phyloP scores from a whole-genome alignment of 1,140 invertebrate species.

The Archivesica marissinica region DNA sequence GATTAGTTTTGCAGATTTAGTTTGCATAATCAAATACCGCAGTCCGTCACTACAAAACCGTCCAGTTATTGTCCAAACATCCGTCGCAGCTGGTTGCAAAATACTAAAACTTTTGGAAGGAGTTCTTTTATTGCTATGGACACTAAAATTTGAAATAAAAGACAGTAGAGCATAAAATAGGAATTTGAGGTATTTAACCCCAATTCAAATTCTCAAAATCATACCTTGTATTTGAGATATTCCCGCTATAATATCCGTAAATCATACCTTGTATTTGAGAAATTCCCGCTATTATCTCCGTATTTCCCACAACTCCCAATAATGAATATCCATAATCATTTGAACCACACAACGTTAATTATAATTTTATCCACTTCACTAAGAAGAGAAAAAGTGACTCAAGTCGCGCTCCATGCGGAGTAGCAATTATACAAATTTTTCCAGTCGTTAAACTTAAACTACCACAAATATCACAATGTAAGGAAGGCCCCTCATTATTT shows the following conservation, averaged over 20 bases:
- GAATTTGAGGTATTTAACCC: background rate
- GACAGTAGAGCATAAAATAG: background rate
- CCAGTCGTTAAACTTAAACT: conserved; percentile 37
- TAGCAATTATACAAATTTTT: conserved; percentile 54
- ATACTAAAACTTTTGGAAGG: conserved; percentile 5
- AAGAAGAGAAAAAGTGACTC: background rate
- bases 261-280: too few species aligned
- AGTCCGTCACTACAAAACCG: too few species aligned
- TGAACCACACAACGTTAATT: background rate
- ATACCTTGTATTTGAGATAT: background rate
- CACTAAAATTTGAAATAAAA: background rate
- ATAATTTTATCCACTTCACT: background rate
- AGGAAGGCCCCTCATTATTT: background rate
- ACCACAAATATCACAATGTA: background rate
- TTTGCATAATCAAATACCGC: background rate
- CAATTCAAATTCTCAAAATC: background rate
- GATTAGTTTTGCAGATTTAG: conserved; percentile 27
- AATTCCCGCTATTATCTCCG: too few species aligned
- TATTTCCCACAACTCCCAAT: too few species aligned
- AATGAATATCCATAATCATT: background rate
- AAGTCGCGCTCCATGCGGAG: conserved; percentile 3
- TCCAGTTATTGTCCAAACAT: background rate
- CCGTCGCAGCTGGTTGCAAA: background rate
- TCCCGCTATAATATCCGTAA: too few species aligned
- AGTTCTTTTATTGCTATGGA: background rate